These are phyloP conservation scores for Boloria selene DNA, from an alignment of 2,888 invertebrate genomes.

Conservation along the genomic window DNA sequence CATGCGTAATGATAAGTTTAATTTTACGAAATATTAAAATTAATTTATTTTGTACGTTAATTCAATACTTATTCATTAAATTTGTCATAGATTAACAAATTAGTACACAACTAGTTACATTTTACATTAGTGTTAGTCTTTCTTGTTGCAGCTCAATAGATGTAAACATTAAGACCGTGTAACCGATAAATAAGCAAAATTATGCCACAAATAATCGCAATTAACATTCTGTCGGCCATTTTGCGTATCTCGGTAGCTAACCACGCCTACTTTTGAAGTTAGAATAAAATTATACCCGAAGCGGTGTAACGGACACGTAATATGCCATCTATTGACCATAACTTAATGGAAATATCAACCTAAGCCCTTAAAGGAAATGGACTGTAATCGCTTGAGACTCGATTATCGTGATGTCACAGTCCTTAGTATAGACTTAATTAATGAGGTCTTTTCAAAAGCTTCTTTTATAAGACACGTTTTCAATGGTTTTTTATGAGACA, in stretches of 20 bases:
- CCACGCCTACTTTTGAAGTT: constrained; percentile 58
- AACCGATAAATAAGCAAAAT: constrained; percentile 30
- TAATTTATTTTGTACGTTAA: too few species aligned
- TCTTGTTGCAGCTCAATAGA: too few species aligned
- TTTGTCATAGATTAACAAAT: too few species aligned
- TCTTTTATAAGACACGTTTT: constrained; percentile 27
- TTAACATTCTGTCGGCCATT: constrained; percentile 62
- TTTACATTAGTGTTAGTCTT: too few species aligned
- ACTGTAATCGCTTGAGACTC: constrained; percentile 20
- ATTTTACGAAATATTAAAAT: too few species aligned
- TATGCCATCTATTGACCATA: constrained; percentile 26
- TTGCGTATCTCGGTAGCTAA: constrained; percentile 67
- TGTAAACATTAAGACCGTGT: neutral
- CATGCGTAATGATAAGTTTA: too few species aligned
- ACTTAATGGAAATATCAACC: constrained; percentile 24
- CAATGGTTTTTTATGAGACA: constrained; percentile 24
- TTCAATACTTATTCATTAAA: too few species aligned
- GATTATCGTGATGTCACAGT: constrained; percentile 35
- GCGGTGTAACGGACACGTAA: constrained; percentile 37
- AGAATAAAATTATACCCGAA: constrained; percentile 44
- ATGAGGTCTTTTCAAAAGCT: constrained; percentile 30
- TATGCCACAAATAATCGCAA: constrained; percentile 62
- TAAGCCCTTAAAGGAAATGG: constrained; percentile 19
- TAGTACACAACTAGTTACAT: too few species aligned
- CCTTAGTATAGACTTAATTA: constrained; percentile 36